Evolutionary conservation across 2,888 invertebrate genomes (phyloP), one percentile per base, ranked within the genome.

Genomic region (Ectemnius continuus): DNA sequence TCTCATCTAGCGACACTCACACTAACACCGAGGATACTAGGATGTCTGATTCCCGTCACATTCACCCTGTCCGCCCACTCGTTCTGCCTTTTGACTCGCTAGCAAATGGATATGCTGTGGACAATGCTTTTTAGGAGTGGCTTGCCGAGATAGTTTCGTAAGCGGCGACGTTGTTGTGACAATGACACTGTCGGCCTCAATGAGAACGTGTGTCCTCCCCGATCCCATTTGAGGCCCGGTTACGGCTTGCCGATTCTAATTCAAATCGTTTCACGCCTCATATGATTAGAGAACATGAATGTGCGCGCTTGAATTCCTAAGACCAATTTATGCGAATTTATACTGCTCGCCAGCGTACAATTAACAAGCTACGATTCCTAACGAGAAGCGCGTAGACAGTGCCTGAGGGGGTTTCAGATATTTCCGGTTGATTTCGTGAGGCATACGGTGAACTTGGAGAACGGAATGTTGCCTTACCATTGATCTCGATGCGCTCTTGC

Each of bases 401-500:
- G 36, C 36, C 36, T 6, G 36, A 36, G 36, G 36, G 28, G 11
- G 36, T 36, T 11, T 6, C 0, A 11, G 36, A 6, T 36, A 36
- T 8, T 36, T 36, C 36, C 8, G 36, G 1, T 36, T 36, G 2
- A 36, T 36, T 11, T 36, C 8, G 36, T 8, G 8, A 11, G 36
- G 8, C 36, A 11, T 36, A 36, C 36, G 36, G 36, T 11, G 8
- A 11, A 36, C 8, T 36, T 11, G 36, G 8, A 6, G 36, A 36
- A 36, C 8, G 36, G 5, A 36, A 8, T 36, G 52, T 3, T 52
- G 8, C 5, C 94, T 93, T 92, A 96, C 96, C 94, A 92, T 94
- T 93, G 86, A 96, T 95, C 91, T 94, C 93, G 84, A 93, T 92
- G 86, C 94, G 93, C 90, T 94, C 94, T 81, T 92, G 91, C 84